A percentile compares a stretch with the other conserved stretches of the same genome.
These are phyloP conservation scores for Meloidogyne hapla DNA, from an alignment of 1,140 invertebrate genomes.

Conservation along the genomic window DNA sequence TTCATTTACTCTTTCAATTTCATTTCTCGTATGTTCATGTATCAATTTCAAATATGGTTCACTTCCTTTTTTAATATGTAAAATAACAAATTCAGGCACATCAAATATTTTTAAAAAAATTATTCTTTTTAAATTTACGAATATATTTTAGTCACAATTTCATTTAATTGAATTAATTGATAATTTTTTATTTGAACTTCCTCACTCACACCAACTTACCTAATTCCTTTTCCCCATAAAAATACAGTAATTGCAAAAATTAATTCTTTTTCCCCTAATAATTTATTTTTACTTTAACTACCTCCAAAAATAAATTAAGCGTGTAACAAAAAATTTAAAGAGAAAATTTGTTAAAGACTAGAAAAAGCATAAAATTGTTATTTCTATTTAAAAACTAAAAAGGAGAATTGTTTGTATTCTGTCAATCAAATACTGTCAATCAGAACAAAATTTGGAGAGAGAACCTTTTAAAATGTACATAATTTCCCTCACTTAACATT, in stretches of 20 bases:
- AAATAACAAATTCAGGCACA: conserved; percentile 21
- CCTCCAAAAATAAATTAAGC: no score
- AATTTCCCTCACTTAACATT: not conserved
- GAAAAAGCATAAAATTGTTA: not conserved
- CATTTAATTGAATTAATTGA: not conserved
- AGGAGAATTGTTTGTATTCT: not conserved
- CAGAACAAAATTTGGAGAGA: not conserved
- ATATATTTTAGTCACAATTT: conserved; percentile 12
- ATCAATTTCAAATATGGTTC: conserved; percentile 23
- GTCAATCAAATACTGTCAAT: not conserved
- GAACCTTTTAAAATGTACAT: not conserved
- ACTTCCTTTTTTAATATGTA: conserved; percentile 19
- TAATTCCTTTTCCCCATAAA: no score
- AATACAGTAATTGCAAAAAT: no score
- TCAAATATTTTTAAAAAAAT: conserved; percentile 11
- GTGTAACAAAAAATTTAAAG: no score
- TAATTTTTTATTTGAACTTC: no score
- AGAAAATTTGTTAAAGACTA: not conserved
- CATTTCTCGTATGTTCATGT: conserved; percentile 17
- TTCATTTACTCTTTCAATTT: not conserved
- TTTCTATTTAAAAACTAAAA: no score
- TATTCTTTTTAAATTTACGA: conserved; percentile 14
- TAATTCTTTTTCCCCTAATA: no score
- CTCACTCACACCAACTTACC: no score
- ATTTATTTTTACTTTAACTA: no score